These are phyloP conservation scores for Carollia perspicillata DNA, from an alignment of 2,113 vertebrate species.

Conservation along the genomic window DNA sequence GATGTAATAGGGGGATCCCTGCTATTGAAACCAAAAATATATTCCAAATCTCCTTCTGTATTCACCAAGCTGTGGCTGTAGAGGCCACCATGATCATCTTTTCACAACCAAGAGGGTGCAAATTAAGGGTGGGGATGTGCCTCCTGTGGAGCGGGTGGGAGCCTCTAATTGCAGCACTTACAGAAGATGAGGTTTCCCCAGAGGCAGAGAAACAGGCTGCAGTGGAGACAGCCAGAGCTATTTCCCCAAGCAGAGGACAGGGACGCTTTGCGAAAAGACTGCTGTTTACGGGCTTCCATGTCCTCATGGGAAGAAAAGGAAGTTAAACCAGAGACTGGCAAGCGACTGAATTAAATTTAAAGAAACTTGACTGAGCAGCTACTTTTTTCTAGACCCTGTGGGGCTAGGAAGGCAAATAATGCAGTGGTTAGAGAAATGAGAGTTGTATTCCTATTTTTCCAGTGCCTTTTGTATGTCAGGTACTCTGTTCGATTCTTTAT, in stretches of 20 bases:
- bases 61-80: background rate
- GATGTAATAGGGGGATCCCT: background rate
- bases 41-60: background rate
- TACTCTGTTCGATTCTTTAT: background rate
- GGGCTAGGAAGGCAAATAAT: background rate
- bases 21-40: background rate
- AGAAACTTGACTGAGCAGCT: background rate
- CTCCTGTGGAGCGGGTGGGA: slow-evolving; percentile 41
- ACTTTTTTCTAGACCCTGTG: background rate
- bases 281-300: background rate
- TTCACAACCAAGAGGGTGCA: slow-evolving; percentile 38
- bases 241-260: background rate
- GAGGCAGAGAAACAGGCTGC: slow-evolving; percentile 52
- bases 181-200: slow-evolving; percentile 59
- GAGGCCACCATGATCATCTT: slow-evolving; percentile 33
- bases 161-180: slow-evolving; percentile 73
- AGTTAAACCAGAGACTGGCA: background rate
- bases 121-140: slow-evolving; percentile 53
- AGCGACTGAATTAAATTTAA: background rate
- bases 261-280: background rate
- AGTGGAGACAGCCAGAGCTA: background rate
- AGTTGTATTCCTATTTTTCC: background rate
- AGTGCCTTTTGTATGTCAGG: background rate
- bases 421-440: background rate
- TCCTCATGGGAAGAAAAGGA: background rate